Evolutionary conservation across 1,140 invertebrate genomes (phyloP).

Genomic region (Drosophila bipectinata): DNA sequence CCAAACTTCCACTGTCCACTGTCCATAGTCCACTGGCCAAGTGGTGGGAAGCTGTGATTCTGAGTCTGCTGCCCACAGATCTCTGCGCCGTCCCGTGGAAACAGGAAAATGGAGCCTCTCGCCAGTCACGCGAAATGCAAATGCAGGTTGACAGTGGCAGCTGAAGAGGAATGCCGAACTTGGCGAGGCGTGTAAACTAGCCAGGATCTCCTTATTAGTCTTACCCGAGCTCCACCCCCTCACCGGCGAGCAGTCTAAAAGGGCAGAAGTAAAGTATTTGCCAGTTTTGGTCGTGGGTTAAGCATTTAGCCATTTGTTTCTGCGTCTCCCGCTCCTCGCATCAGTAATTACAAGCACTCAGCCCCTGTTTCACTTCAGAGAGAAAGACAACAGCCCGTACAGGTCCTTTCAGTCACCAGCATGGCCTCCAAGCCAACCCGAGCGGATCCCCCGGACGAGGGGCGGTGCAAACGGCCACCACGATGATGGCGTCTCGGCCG

Average conservation of each 20-base stretch:
- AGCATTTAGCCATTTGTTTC: constrained; percentile 68
- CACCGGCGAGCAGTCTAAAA: constrained; percentile 42
- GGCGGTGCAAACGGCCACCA: constrained; percentile 34
- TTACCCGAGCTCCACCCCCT: not conserved
- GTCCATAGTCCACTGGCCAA: not conserved
- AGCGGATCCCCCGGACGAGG: constrained; percentile 30
- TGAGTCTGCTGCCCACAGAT: constrained; percentile 41
- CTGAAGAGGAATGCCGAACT: constrained; percentile 40
- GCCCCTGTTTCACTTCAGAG: too few species aligned
- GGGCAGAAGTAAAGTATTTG: constrained; percentile 62
- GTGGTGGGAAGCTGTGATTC: constrained; percentile 52
- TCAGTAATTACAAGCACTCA: constrained; percentile 62
- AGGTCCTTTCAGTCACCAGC: too few species aligned
- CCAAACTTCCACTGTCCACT: constrained; percentile 1
- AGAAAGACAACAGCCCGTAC: too few species aligned
- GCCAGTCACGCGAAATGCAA: constrained; percentile 76
- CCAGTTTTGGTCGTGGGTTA: constrained; percentile 63
- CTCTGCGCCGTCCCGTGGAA: constrained; percentile 3
- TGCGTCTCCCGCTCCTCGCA: constrained; percentile 23
- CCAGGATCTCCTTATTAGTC: constrained; percentile 15
- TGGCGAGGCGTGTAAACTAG: constrained; percentile 58
- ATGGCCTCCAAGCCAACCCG: constrained; percentile 23
- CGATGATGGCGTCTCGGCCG: constrained; percentile 49
- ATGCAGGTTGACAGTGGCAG: constrained; percentile 64
- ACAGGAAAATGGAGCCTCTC: constrained; percentile 20